Evolutionary conservation across 2,797 vertebrate species (phyloP), one percentile per base, ranked within the genome.

Genomic region (Pyrocephalus nanus): DNA sequence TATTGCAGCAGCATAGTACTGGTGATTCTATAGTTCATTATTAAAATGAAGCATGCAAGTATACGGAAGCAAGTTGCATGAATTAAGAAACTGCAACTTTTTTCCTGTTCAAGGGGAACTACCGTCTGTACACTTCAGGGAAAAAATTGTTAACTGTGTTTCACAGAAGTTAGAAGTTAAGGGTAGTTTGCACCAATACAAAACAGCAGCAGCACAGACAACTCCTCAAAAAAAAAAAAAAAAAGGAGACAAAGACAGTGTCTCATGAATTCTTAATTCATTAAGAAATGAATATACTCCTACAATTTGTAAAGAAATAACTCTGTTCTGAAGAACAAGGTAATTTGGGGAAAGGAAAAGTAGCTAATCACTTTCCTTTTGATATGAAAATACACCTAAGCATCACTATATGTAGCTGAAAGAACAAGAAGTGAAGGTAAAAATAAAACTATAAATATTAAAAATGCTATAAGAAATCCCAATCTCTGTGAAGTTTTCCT

Each of bases 261-360:
- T 61, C 45, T 87, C 42, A 38, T 65, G 74, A 94, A 92, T 87
- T 71, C 67, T 71, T 91, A 87, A 91, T 91, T 83, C 57, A 67
- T 73, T 95, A 89, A 87, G n/a, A 47, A 91, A 79, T 57, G 34
- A 91, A 73, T 50, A 54, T 26, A 65, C 40, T 50, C 53, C 45
- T 77, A 85, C 57, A 85, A 47, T 91, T 72, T 94, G 30, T 79
- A 71, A 77, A 76, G 32, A 57, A 89, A 86, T 79, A 93, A 70
- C 81, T 73, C 20, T 74, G 4, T 74, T 92, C 64, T 40, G n/a
- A 86, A 91, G 40, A 95, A 79, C 71, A 93, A 70, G 34, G 8
- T 32, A 69, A 34, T 61, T 38, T 60, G 25, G 15, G 38, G 18
- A 77, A 94, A 76, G 48, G 6, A 58, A 54, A 27, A 92, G 26